Base-by-base conservation (phyloP, 2,113 vertebrate species). In the Vulpes lagopus region DNA sequence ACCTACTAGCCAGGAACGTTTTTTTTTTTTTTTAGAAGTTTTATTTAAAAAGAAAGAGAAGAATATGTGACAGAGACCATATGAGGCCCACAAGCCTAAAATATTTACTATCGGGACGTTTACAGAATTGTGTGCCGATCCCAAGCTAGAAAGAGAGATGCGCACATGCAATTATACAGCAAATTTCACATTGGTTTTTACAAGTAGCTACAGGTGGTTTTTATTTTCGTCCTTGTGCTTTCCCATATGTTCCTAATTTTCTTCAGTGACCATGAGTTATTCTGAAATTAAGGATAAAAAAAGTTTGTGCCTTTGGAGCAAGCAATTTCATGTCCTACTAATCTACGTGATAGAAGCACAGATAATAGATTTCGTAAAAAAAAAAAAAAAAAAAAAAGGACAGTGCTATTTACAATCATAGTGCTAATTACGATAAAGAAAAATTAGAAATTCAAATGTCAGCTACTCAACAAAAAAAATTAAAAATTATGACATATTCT, bases 231-330 rank as follows among this genome's bases (percentile, higher is more conserved):
- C 55, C 55, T 55, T 30, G 8, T 69, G 9, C 3, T 81, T 95
- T 89, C 73, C 32, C 65, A 53, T 32, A 60, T 38, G 19, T 76
- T 94, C 35, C 65, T 74, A 60, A 69, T 43, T 93, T 88, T 82
- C 64, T 89, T 78, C 15, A 62, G 49, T 62, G 20, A 93, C 88
- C 23, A 78, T 20, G 69, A 78, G 79, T 93, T 82, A 69, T 82
- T 94, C 71, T 78, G 8, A 94, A 95, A 96, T 81, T 71, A 85
- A 82, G 27, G n/a, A 2, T 55, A 49, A 49, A 86, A 74, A 64
- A 73, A 88, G 57, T 80, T 62, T 27, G 38, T 84, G 19, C 20
- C 65, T 17, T 95, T 91, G 60, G 19, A 23, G 8, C 35, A 83
- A 80, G 38, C 4, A 53, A 84, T 62, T 90, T 74, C 22, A 83